A percentile compares a stretch with the other conserved stretches of the same genome.
These are phyloP conservation scores for Danaus chrysippus DNA, from an alignment of 2,888 invertebrate genomes.

Conservation along the genomic window DNA sequence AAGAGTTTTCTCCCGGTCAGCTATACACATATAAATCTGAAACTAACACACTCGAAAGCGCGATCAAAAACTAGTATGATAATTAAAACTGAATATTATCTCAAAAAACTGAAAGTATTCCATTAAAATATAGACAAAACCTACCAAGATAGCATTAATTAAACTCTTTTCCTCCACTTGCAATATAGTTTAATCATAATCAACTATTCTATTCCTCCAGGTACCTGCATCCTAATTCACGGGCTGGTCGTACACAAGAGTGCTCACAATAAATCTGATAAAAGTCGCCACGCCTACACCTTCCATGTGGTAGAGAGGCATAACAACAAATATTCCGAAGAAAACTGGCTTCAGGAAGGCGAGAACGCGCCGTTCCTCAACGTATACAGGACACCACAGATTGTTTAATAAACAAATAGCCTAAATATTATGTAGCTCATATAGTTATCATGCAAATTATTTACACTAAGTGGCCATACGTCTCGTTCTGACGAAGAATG, in stretches of 20 bases:
- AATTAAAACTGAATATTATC: too few species aligned
- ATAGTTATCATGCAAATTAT: too few species aligned
- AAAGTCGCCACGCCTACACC: conserved; percentile 95
- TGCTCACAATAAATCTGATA: conserved; percentile 88
- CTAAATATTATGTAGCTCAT: too few species aligned
- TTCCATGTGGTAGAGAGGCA: conserved; percentile 94
- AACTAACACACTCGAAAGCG: too few species aligned
- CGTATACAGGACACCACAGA: conserved; percentile 79
- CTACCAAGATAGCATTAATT: too few species aligned
- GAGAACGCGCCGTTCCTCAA: conserved; percentile 83
- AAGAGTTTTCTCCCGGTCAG: too few species aligned
- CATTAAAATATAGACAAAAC: too few species aligned
- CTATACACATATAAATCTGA: too few species aligned
- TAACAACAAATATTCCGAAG: conserved; percentile 84
- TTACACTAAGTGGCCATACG: not conserved
- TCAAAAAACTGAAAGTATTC: too few species aligned
- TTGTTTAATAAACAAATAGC: conserved; percentile 35
- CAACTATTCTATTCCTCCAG: conserved; percentile 65
- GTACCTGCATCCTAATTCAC: conserved; percentile 92
- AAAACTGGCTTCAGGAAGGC: conserved; percentile 93
- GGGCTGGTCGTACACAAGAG: conserved; percentile 97
- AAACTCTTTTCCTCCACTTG: too few species aligned
- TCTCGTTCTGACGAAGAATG: conserved; percentile 5
- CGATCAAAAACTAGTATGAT: too few species aligned
- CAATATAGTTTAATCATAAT: too few species aligned